Percentiles rank a stretch among this genome's conserved stretches.
Evolutionary conservation across 2,113 vertebrate genomes (phyloP).

Genomic region (Rhombomys opimus): DNA sequence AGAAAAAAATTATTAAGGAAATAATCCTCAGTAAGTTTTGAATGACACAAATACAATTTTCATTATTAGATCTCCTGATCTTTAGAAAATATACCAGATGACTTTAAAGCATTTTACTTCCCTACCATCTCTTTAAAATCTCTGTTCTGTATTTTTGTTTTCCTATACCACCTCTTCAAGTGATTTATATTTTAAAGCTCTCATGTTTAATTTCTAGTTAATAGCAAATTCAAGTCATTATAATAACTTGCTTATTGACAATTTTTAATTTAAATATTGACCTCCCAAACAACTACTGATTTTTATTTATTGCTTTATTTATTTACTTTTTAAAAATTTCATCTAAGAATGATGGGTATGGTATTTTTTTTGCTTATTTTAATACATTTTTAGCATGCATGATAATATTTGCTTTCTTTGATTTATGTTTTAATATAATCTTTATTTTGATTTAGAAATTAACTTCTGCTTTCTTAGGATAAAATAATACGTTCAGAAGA

Average conservation of each 20-base stretch:
- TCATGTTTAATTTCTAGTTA: not conserved
- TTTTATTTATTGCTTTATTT: not conserved
- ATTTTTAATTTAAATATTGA: slow-evolving; percentile 37
- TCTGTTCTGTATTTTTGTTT: not conserved
- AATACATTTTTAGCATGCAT: not conserved
- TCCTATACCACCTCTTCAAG: not conserved
- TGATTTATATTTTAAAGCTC: not conserved
- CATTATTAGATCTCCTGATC: not conserved
- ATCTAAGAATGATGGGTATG: not conserved
- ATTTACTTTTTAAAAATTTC: not conserved
- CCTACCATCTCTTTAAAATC: not conserved
- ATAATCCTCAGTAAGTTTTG: not conserved
- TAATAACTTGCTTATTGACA: not conserved
- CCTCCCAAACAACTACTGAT: not conserved
- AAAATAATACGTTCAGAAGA: not conserved
- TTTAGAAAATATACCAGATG: slow-evolving; percentile 12
- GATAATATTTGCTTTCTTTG: not conserved
- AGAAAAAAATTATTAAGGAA: not conserved
- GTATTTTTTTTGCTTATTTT: not conserved
- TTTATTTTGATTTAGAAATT: slow-evolving; percentile 54
- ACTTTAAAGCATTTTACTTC: not conserved
- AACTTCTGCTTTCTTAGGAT: not conserved
- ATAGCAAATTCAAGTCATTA: not conserved
- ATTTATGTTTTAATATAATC: slow-evolving; percentile 6
- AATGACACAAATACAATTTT: not conserved